These are phyloP conservation scores for Syrmaticus mikado DNA, from an alignment of 2,113 vertebrate genomes.

Conservation along the genomic window DNA sequence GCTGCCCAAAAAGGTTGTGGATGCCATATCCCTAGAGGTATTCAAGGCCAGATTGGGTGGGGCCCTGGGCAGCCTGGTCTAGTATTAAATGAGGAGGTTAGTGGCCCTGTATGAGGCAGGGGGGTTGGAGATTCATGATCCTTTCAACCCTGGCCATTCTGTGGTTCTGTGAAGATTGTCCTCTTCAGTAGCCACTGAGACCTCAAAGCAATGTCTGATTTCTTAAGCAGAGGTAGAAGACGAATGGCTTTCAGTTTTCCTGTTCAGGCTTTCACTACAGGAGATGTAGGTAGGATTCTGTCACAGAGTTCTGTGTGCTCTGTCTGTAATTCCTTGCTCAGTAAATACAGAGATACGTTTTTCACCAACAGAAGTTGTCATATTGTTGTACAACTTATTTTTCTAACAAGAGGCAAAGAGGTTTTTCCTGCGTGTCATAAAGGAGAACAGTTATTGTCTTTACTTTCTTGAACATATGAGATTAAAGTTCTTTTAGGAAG, in stretches of 20 bases:
- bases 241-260: neutral
- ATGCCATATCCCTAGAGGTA: too few species aligned
- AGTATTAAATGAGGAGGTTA: too few species aligned
- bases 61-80: too few species aligned
- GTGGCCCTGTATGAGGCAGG: too few species aligned
- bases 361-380: fast-evolving
- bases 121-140: too few species aligned
- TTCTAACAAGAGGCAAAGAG: neutral
- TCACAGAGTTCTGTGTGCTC: fast-evolving
- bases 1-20: too few species aligned
- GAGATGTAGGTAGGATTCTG: neutral
- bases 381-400: neutral
- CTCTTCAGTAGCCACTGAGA: neutral
- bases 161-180: neutral
- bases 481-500: neutral
- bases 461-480: neutral
- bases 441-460: neutral
- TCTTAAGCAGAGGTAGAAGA: neutral
- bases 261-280: neutral
- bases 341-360: neutral
- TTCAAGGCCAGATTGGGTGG: too few species aligned
- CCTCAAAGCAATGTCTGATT: neutral
- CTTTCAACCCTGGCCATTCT: too few species aligned
- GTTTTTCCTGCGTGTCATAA: neutral
- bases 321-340: neutral